phyloP scores from a whole-genome alignment of 2,888 invertebrate genomes.

The Ochlodes sylvanus region DNA sequence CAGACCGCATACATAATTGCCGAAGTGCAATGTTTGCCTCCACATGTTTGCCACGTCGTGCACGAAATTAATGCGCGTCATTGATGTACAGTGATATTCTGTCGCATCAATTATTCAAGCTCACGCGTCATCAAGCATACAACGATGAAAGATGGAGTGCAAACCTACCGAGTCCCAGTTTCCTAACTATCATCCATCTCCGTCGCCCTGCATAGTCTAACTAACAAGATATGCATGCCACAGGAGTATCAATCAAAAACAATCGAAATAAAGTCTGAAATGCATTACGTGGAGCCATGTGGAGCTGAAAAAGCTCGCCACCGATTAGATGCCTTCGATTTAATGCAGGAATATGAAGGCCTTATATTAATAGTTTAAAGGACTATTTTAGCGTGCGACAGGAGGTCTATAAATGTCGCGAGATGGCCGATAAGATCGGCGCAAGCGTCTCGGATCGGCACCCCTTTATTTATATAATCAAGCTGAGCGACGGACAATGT shows the following conservation, averaged over 20 bases:
- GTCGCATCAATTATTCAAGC: slow-evolving; percentile 49
- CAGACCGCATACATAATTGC: not conserved
- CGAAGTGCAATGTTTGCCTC: slow-evolving; percentile 25
- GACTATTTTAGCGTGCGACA: slow-evolving; percentile 60
- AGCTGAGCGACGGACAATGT: slow-evolving; percentile 82
- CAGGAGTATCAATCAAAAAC: slow-evolving; percentile 52
- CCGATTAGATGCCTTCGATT: slow-evolving; percentile 58
- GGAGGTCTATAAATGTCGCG: slow-evolving; percentile 67
- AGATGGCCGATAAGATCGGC: slow-evolving; percentile 73
- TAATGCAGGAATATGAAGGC: slow-evolving; percentile 56
- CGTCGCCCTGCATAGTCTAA: slow-evolving; percentile 46
- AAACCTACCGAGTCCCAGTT: slow-evolving; percentile 46
- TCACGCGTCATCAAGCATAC: slow-evolving; percentile 47
- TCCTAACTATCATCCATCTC: slow-evolving; percentile 55
- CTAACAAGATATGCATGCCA: slow-evolving; percentile 54
- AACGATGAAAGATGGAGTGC: slow-evolving; percentile 56
- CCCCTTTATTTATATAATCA: slow-evolving; percentile 83
- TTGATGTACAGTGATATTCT: slow-evolving; percentile 36
- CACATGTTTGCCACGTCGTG: slow-evolving; percentile 19
- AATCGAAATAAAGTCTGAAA: slow-evolving; percentile 53
- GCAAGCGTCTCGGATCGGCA: slow-evolving; percentile 73
- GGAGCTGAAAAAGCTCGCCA: slow-evolving; percentile 47
- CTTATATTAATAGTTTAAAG: slow-evolving; percentile 59
- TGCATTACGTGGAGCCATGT: slow-evolving; percentile 45
- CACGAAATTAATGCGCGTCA: slow-evolving; percentile 36